A percentile compares a stretch with the other conserved stretches of the same genome.
These are phyloP conservation scores for Pseudococcus longispinus DNA, from an alignment of 2,888 invertebrate genomes.

Conservation along the genomic window DNA sequence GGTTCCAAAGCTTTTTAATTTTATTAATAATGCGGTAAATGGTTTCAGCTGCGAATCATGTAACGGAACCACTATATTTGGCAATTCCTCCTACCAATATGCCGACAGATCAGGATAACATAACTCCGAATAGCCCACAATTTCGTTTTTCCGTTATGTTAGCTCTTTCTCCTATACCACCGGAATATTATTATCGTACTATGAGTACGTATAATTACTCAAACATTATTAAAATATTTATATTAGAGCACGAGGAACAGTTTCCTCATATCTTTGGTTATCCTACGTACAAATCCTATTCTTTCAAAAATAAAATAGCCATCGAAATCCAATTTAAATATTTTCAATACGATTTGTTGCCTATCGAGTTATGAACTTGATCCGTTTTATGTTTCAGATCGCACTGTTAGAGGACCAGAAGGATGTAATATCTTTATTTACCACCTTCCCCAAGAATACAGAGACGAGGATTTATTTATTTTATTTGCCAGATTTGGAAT, in stretches of 20 bases:
- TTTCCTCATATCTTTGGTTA: neutral
- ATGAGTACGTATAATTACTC: conserved; percentile 41
- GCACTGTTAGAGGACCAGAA: conserved; percentile 97
- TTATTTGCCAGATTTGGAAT: conserved; percentile 99
- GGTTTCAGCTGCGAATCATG: conserved; percentile 51
- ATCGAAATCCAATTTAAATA: neutral
- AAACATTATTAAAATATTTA: conserved; percentile 29
- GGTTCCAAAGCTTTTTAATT: neutral
- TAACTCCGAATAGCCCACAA: conserved; percentile 42
- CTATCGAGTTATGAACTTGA: neutral
- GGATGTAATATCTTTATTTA: conserved; percentile 99
- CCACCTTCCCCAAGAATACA: conserved; percentile 99
- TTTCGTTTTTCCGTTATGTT: conserved; percentile 24
- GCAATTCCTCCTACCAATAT: conserved; percentile 46
- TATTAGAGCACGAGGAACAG: neutral
- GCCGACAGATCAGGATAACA: conserved; percentile 30
- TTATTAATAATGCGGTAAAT: conserved; percentile 6
- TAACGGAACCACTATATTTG: conserved; percentile 52
- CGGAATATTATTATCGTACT: conserved; percentile 50
- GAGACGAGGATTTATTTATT: conserved; percentile 98
- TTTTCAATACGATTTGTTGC: neutral
- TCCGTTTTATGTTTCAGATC: conserved; percentile 69
- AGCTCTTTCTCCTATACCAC: conserved; percentile 38
- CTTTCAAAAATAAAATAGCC: neutral
- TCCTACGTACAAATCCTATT: neutral